A percentile compares a stretch with the other conserved stretches of the same genome.
These are phyloP conservation scores for Neoarius graeffei DNA, from an alignment of 2,113 vertebrate genomes.

Conservation along the genomic window DNA sequence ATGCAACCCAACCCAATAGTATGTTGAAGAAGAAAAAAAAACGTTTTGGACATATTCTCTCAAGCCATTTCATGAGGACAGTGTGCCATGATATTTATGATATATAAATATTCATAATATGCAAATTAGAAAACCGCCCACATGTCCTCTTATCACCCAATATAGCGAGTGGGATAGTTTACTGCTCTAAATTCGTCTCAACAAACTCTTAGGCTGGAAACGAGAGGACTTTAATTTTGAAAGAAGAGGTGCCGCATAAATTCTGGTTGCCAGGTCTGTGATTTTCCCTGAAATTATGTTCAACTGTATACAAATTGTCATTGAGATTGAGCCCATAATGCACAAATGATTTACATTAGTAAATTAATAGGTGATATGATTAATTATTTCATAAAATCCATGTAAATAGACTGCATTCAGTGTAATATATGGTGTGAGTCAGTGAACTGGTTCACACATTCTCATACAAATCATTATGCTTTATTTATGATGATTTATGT, in stretches of 20 bases:
- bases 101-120: not conserved
- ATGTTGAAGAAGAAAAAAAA: no score
- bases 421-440: not conserved
- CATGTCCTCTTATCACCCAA: not conserved
- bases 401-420: not conserved
- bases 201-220: not conserved
- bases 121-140: not conserved
- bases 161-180: not conserved
- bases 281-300: not conserved
- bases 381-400: not conserved
- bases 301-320: not conserved
- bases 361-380: not conserved
- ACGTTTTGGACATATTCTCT: not conserved
- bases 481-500: not conserved
- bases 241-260: not conserved
- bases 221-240: conserved; percentile 2
- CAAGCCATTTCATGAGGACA: not conserved
- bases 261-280: not conserved
- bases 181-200: not conserved
- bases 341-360: not conserved
- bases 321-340: not conserved
- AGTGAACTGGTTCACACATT: not conserved
- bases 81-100: not conserved
- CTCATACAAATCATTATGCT: not conserved
- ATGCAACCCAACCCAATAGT: not conserved